Base-by-base conservation (phyloP, 2,797 vertebrate species). In the Microtus agrestis region DNA sequence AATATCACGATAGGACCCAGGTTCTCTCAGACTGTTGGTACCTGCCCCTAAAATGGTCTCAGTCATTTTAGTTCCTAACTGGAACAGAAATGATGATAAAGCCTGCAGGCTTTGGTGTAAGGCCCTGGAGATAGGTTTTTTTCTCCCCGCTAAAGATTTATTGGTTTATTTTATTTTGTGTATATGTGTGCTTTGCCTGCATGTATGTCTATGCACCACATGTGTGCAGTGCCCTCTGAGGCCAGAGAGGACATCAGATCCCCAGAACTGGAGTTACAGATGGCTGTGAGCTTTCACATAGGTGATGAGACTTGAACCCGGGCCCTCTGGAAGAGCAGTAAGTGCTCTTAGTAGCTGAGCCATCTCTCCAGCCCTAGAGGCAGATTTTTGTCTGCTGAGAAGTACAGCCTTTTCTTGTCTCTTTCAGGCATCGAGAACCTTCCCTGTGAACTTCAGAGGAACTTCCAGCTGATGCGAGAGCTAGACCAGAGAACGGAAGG, bases 381-480 rank as follows among this genome's bases (percentile, higher is more conserved):
- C 40, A 10, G 51, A 11, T 15, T 25, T 86, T 65, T 48, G 29
- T 63, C 51, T 74, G 1, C 51, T 40, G 81, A 94, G 67, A 84
- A 34, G 63, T 31, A 85, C 27, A 11, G 0, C 0, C 25, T 34
- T 67, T 92, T 6, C 10, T 3, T 63, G 6, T 61, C 0, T 69
- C 2, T 97, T 96, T 43, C 76, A 99, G 99, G 99, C 96, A 99
- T 99, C 25, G 99, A 99, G 97, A 99, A 99, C 94, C 98, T 99
- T 73, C 99, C 99, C 0, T 99, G 99, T 94, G 99, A 99, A 63
- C 99, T 99, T 71, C 99, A 99, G 97, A 99, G 99, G 96, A 99
- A 99, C 97, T 99, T 99, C 91, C 99, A 99, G 91, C 98, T 99
- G 96, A 99, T 99, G 99, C 98, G 99, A 79, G 99, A 99, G 96